Evolutionary conservation across 2,797 vertebrate species (phyloP), one percentile per base, ranked within the genome.

Genomic region (Anas bahamensis): DNA sequence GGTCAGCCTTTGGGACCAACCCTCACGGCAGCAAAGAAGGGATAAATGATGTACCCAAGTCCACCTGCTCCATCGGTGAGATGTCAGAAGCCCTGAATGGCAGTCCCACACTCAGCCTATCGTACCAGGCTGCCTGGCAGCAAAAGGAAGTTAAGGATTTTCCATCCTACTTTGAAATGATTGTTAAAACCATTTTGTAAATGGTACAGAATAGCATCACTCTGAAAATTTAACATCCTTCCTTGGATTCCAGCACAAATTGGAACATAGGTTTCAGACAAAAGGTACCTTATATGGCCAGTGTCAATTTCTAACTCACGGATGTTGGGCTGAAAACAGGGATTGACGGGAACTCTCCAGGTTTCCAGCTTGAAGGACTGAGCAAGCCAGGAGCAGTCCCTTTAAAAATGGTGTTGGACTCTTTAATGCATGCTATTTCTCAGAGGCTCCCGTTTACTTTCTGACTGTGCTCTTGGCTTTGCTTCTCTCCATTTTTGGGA

Each of bases 391-490:
- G 8, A 79, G 59, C 42, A 92, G 66, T 53, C 18, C 79, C 83
- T 88, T 86, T 81, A 93, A 89, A 52, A n/a, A 46, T 12, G 17
- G n/a, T 35, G 41, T 23, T 55, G 64, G 68, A 82, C 15, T 77
- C 41, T 42, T 66, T 65, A 86, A 91, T 80, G 72, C 61, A 6
- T 33, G 69, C 37, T 64, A 55, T 80, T 95, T 76, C 69, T 71
- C 83, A 82, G 83, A 82, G 89, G 72, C 53, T 90, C 64, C 87
- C 80, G 83, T 91, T 95, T 93, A 72, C 65, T 86, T 91, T 95
- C 85, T 93, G 87, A 94, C 85, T 74, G 17, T 37, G 57, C 77
- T 91, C 77, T 79, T 95, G 94, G 90, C 87, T 93, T 88, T 82
- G 71, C 50, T 88, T 57, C 65, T 84, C 61, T 83, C 57, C 87